A percentile compares a stretch with the other conserved stretches of the same genome.
These are phyloP conservation scores for Neria commutata DNA, from an alignment of 2,888 invertebrate species.

Conservation along the genomic window DNA sequence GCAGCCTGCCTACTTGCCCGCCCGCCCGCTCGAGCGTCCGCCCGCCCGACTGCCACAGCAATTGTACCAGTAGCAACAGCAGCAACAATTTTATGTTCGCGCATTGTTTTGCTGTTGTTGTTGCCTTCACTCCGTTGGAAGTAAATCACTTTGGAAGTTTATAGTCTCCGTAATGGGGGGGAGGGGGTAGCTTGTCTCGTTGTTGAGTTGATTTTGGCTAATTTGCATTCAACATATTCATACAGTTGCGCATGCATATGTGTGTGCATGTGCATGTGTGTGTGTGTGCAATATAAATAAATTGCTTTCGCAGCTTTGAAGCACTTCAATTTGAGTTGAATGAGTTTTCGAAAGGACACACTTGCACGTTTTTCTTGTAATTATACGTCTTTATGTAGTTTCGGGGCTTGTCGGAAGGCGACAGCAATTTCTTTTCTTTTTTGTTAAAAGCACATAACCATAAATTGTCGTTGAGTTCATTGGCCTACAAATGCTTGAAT, in stretches of 20 bases:
- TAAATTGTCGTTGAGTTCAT: not conserved
- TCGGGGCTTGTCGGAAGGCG: not conserved
- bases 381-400: conserved; percentile 8
- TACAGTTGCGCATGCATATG: not conserved
- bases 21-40: too few species aligned
- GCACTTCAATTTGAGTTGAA: not conserved
- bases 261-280: not conserved
- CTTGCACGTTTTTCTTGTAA: conserved; percentile 13
- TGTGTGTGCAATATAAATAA: not conserved
- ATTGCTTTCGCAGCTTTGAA: not conserved
- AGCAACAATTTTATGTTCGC: not conserved
- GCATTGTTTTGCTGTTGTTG: not conserved
- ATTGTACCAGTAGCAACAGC: not conserved
- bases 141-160: not conserved
- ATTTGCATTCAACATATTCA: conserved; percentile 14
- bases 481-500: not conserved
- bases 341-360: not conserved
- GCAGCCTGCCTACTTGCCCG: too few species aligned
- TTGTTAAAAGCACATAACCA: too few species aligned
- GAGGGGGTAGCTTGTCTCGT: not conserved
- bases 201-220: conserved; percentile 2
- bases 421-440: not conserved
- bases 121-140: not conserved
- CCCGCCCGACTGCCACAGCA: not conserved
- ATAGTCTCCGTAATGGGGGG: too few species aligned